These are phyloP conservation scores for Lissocephala sabroskyi DNA, from an alignment of 2,888 invertebrate genomes.

Conservation along the genomic window DNA sequence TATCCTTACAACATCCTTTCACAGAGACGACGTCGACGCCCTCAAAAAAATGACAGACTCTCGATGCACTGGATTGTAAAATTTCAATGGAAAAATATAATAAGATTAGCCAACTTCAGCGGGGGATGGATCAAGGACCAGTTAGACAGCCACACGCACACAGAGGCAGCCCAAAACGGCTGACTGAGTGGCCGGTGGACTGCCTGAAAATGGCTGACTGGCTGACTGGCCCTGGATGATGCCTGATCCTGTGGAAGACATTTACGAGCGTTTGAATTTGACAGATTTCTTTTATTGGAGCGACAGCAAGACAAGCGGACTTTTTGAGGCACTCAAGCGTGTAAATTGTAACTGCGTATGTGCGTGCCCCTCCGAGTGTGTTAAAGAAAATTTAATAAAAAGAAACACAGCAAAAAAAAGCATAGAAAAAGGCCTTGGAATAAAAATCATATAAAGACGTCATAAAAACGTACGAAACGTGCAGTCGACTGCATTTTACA, in stretches of 20 bases:
- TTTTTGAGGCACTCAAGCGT: slow-evolving; percentile 35
- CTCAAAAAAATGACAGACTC: slow-evolving; percentile 11
- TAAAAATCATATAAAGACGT: slow-evolving; percentile 44
- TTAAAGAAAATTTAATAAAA: slow-evolving; percentile 46
- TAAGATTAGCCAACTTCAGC: slow-evolving; percentile 38
- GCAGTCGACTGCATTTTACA: slow-evolving; percentile 37
- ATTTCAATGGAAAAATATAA: slow-evolving; percentile 35
- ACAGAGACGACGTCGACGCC: too few species aligned
- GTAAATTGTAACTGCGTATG: slow-evolving; percentile 28
- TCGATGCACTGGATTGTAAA: slow-evolving; percentile 40
- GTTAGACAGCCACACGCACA: too few species aligned
- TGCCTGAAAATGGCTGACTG: slow-evolving; percentile 8
- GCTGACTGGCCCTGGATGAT: neutral
- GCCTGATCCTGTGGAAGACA: slow-evolving; percentile 37
- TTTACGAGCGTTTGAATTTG: slow-evolving; percentile 60
- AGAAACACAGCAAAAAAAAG: slow-evolving; percentile 34
- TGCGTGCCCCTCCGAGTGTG: slow-evolving; percentile 2
- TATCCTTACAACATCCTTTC: too few species aligned
- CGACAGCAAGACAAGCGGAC: slow-evolving; percentile 38
- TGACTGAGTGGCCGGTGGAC: neutral
- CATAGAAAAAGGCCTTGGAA: slow-evolving; percentile 21
- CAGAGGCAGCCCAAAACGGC: too few species aligned
- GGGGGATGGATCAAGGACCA: neutral
- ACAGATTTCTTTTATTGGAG: slow-evolving; percentile 59
- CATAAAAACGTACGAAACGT: slow-evolving; percentile 39